Percentiles rank a stretch among this genome's conserved stretches.
These are phyloP conservation scores for Bombus affinis DNA, from an alignment of 1,140 invertebrate genomes.

Conservation along the genomic window DNA sequence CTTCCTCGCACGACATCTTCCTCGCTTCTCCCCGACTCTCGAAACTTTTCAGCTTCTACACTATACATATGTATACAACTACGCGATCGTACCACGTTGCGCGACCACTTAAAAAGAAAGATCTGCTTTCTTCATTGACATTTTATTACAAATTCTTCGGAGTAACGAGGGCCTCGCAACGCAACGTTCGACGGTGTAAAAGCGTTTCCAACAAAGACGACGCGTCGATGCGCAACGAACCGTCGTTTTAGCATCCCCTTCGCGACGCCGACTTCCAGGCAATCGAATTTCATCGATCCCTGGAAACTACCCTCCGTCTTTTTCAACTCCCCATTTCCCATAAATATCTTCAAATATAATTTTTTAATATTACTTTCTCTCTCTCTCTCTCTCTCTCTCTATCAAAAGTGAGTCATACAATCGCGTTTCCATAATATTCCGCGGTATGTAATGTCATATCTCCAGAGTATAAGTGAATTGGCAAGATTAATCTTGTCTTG, in stretches of 20 bases:
- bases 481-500: background rate
- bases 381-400: background rate
- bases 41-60: background rate
- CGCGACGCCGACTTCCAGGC: background rate
- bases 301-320: conserved; percentile 6
- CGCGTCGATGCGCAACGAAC: conserved; percentile 33
- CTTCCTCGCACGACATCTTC: conserved; percentile 30
- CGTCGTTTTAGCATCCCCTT: background rate
- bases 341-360: background rate
- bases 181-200: background rate
- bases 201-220: conserved; percentile 22
- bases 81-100: background rate
- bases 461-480: background rate
- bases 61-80: background rate
- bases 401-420: conserved; percentile 39
- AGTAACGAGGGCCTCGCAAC: background rate
- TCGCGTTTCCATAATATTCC: background rate
- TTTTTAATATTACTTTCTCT: too few relatives aligned
- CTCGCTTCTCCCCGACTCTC: background rate
- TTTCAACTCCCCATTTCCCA: background rate
- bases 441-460: background rate
- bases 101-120: background rate
- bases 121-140: background rate
- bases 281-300: conserved; percentile 64
- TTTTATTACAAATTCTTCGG: background rate